Conservation (phyloP, 2,888 invertebrate genomes). For the Ethmia dodecea region DNA sequence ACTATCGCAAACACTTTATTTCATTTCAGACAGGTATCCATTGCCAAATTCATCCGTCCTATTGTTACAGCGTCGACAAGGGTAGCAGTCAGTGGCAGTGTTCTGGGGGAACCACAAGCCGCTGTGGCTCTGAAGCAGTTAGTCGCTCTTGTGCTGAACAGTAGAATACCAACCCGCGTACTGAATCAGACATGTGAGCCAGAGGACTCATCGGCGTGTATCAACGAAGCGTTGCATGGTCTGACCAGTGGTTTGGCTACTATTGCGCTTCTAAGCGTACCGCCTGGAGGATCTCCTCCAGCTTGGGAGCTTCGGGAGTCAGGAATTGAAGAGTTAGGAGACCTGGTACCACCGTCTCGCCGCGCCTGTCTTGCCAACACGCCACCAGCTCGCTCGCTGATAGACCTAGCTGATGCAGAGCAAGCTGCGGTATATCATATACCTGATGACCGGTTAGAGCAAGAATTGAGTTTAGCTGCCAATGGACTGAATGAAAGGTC, state of each 20-base stretch:
- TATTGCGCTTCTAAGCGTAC: conserved; percentile 35
- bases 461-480: neutral
- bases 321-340: conserved; percentile 47
- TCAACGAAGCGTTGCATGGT: conserved; percentile 24
- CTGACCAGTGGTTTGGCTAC: conserved; percentile 15
- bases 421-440: conserved; percentile 30
- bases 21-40: too few species aligned
- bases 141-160: conserved; percentile 23
- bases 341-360: conserved; percentile 39
- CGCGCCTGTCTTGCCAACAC: conserved; percentile 37
- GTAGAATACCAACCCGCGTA: conserved; percentile 20
- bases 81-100: conserved; percentile 4
- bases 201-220: conserved; percentile 23
- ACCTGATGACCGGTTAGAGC: conserved; percentile 9
- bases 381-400: conserved; percentile 37
- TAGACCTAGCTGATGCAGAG: conserved; percentile 38
- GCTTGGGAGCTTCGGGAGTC: conserved; percentile 37
- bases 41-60: too few species aligned
- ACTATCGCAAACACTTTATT: too few species aligned
- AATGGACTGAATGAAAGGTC: neutral
- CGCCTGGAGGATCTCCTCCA: conserved; percentile 30
- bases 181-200: too few species aligned
- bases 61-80: too few species aligned
- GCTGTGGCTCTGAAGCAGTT: conserved; percentile 2
- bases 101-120: conserved; percentile 4